Conservation (phyloP, 2,888 invertebrate genomes). For the Leucania comma region DNA sequence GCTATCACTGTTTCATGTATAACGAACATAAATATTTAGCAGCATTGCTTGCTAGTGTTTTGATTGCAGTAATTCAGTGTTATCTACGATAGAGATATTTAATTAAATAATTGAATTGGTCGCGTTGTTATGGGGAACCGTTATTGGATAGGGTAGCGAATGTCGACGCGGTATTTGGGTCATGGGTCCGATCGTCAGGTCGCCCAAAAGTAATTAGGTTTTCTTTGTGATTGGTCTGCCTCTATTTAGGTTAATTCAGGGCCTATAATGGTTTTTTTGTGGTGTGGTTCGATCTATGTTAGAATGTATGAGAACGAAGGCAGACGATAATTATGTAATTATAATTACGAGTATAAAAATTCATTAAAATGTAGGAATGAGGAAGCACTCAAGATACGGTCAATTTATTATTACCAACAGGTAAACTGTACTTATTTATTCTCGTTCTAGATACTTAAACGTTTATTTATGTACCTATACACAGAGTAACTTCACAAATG, state of each 20-base stretch:
- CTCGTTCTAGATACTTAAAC: slow-evolving; percentile 2
- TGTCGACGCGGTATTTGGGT: slow-evolving; percentile 37
- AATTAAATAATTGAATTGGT: slow-evolving; percentile 43
- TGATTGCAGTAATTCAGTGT: slow-evolving; percentile 33
- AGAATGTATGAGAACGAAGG: not conserved
- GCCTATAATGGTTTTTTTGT: not conserved
- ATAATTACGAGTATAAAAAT: not conserved
- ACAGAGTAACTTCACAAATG: slow-evolving; percentile 11
- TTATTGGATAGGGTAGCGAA: slow-evolving; percentile 33
- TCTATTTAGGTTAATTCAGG: not conserved
- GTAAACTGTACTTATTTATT: slow-evolving; percentile 25
- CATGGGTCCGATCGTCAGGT: slow-evolving; percentile 21
- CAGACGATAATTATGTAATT: not conserved
- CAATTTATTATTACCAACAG: slow-evolving; percentile 30
- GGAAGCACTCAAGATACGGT: slow-evolving; percentile 26
- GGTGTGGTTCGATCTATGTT: too few relatives aligned
- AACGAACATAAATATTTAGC: slow-evolving; percentile 38
- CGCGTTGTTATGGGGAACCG: slow-evolving; percentile 10
- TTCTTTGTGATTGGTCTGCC: slow-evolving; percentile 7
- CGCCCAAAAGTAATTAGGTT: slow-evolving; percentile 30
- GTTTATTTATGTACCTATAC: slow-evolving; percentile 13
- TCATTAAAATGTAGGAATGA: slow-evolving; percentile 39
- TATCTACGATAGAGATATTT: slow-evolving; percentile 47
- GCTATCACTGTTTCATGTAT: slow-evolving; percentile 34
- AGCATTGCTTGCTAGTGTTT: slow-evolving; percentile 21